Evolutionary conservation across 2,797 vertebrate genomes (phyloP), one percentile per base, ranked within the genome.

Genomic region (Dipus sagitta): DNA sequence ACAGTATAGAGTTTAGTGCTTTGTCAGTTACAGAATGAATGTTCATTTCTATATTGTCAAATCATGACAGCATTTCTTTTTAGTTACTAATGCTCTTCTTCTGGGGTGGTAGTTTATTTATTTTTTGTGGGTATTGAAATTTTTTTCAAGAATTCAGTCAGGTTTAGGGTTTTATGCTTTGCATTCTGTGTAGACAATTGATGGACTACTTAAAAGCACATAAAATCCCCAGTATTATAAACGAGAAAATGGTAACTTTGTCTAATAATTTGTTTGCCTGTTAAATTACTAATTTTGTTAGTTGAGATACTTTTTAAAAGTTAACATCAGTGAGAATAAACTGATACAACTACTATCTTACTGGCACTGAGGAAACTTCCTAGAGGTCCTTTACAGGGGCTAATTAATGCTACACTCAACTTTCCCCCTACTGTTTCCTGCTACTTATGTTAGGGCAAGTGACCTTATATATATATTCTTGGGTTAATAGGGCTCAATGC

Each of bases 311-410:
- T 88, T 97, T 96, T 92, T 38, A 86, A 86, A 84, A 68, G 0
- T 3, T 77, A 96, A 84, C 75, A 80, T 6, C 20, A 85, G 42
- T 34, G 30, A 84, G 80, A 95, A 92, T 30, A 93, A 90, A 78
- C 34, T 90, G 3, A 91, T 95, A 84, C 0, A 68, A 92, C 42
- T 97, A 30, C 95, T 96, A 96, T 77, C 84, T 93, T 92, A 86
- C 75, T 94, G 96, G 54, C 81, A 83, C 78, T 95, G 67, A 96
- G 47, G 93, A 97, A 80, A 94, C 76, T 96, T 97, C 83, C 96
- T 93, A 83, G 91, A 64, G 82, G 74, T 97, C 83, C 93, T 96
- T 86, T 93, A 97, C 83, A 91, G 89, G 88, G 86, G 97, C 78
- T 67, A 86, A 88, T 96, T 97, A 82, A 52, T 52, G 20, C 71